These are phyloP conservation scores for Nycticryphes semicollaris DNA, from an alignment of 2,113 vertebrate species.

Conservation along the genomic window DNA sequence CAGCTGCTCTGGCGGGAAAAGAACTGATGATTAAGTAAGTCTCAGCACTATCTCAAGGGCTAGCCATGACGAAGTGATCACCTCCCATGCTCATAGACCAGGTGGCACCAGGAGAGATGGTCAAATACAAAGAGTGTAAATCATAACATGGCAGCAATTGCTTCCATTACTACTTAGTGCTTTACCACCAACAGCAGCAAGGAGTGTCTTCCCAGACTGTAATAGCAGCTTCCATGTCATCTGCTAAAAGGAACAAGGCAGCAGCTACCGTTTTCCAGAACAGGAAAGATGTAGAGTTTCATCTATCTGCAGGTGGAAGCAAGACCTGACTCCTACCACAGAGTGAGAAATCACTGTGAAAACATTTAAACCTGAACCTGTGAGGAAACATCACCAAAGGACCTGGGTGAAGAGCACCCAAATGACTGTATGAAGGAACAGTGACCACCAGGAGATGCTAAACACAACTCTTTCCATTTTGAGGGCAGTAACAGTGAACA, in stretches of 20 bases:
- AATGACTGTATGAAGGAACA: neutral
- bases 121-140: neutral
- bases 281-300: neutral
- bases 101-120: neutral
- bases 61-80: neutral
- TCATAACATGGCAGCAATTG: neutral
- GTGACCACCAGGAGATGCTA: neutral
- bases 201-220: neutral
- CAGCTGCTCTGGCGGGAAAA: neutral
- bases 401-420: neutral
- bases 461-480: neutral
- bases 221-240: neutral
- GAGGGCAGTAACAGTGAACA: neutral
- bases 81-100: neutral
- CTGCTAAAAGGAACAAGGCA: neutral
- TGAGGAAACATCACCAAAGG: neutral
- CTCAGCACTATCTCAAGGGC: neutral
- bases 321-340: neutral
- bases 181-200: neutral
- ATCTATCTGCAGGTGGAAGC: neutral
- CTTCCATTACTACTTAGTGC: neutral
- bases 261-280: neutral
- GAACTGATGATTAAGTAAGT: neutral
- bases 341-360: neutral
- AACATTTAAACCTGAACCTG: neutral